Percentiles rank a stretch among this genome's conserved stretches.
phyloP scores from a whole-genome alignment of 2,888 invertebrate species.

The Zelleria hepariella region DNA sequence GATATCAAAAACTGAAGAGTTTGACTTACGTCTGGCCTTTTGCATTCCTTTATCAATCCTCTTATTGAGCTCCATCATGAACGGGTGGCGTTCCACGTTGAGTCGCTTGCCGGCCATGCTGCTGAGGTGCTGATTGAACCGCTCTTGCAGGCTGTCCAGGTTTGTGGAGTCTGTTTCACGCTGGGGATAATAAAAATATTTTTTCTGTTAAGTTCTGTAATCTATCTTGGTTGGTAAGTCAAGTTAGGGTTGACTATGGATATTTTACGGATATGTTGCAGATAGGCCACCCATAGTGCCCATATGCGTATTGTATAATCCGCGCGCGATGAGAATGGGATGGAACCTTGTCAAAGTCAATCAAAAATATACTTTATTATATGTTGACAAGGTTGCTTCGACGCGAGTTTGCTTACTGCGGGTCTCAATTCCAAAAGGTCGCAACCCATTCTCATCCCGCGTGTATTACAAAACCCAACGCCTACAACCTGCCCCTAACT shows the following conservation, averaged over 20 bases:
- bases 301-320: too few relatives aligned
- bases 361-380: too few relatives aligned
- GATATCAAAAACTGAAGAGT: not conserved
- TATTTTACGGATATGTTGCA: too few relatives aligned
- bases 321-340: too few relatives aligned
- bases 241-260: not conserved
- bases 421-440: too few relatives aligned
- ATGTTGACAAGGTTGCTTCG: too few relatives aligned
- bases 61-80: conserved; percentile 40
- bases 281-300: too few relatives aligned
- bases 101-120: conserved; percentile 29
- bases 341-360: too few relatives aligned
- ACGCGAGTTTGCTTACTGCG: too few relatives aligned
- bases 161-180: conserved; percentile 41
- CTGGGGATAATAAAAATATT: conserved; percentile 24
- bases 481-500: too few relatives aligned
- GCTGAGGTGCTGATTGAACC: conserved; percentile 32
- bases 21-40: conserved; percentile 28
- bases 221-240: not conserved
- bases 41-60: conserved; percentile 29
- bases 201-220: not conserved
- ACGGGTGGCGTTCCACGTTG: conserved; percentile 40
- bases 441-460: too few relatives aligned
- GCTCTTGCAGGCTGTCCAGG: conserved; percentile 34
- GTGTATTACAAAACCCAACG: too few relatives aligned